Base-by-base conservation (phyloP, 1,140 invertebrate genomes). In the Drosophila orena region DNA sequence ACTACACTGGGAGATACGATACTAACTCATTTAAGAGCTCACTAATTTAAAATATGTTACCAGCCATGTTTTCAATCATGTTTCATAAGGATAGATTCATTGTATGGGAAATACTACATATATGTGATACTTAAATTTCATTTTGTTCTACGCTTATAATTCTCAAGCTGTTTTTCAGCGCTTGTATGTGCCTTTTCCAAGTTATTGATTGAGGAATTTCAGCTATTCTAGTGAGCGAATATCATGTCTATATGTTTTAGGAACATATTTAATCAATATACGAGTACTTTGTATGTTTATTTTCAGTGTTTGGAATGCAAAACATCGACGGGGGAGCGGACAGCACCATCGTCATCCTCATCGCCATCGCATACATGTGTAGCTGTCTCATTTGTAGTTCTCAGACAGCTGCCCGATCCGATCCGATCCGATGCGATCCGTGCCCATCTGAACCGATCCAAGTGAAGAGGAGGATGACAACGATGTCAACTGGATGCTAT, bases 371-470 rank as follows among this genome's bases (percentile, higher is more conserved):
- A 64, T 62, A 79, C 83, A 88, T 79, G 76, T 89, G 76, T 79
- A 78, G 66, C 75, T 89, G 76, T 77, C 66, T 77, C 75, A 83
- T 88, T 86, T 88, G 81, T 79, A 81, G 79, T 78, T 81, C 47
- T 56, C 83, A 77, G 73, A 56, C 81, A 85, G 81, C 81, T 85
- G 81, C 79, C 72, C 52, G 24, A 40, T 37, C 52, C 49, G 2
- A 46, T 6, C 59, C 38, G 22, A 55, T 69, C 30, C 50, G 53
- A 52, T 70, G 35, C 56, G 62, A 54, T 55, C 49, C 24, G 15
- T 27, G 22, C 52, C 49, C 6, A 46, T 7, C 59, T 34, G 30
- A 55, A 61, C 37, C 50, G 53, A 49, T 30, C 30, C 30, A 38
- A 38, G 58, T 42, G 22, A n/a, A 37, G 53, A 20, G 49, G 49